These are phyloP conservation scores for Craseonycteris thonglongyai DNA, from an alignment of 2,113 vertebrate species.

Conservation along the genomic window DNA sequence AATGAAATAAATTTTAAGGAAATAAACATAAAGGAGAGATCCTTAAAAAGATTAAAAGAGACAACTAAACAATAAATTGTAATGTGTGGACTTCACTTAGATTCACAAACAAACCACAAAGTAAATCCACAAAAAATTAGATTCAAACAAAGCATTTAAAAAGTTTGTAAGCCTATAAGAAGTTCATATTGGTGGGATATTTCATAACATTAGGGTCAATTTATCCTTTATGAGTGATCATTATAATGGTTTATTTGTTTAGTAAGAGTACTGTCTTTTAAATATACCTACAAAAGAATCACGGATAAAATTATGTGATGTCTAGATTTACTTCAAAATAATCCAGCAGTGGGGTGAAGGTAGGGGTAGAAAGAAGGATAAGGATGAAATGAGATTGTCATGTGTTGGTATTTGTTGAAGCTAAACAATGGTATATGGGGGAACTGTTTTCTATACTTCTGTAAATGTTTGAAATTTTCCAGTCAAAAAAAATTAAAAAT, in stretches of 20 bases:
- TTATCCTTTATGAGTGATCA: neutral
- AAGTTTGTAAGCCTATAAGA: neutral
- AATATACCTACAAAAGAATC: neutral
- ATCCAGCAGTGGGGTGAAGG: neutral
- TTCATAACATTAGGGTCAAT: neutral
- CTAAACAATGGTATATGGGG: neutral
- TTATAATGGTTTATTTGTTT: neutral
- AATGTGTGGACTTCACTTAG: neutral
- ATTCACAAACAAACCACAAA: neutral
- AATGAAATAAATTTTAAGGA: neutral
- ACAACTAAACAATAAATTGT: neutral
- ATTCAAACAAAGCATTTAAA: neutral
- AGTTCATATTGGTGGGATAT: neutral
- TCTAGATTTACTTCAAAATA: slow-evolving; percentile 3
- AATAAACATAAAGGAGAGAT: neutral
- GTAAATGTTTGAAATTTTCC: neutral
- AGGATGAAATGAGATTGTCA: neutral
- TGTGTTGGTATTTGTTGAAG: neutral
- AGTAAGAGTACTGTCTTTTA: neutral
- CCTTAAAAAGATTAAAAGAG: neutral
- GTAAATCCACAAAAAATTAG: neutral
- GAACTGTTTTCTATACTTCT: neutral
- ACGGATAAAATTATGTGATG: neutral
- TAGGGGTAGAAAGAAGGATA: neutral
- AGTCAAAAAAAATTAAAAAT: neutral